A percentile compares a stretch with the other conserved stretches of the same genome.
Evolutionary conservation across 2,113 vertebrate species (phyloP).

Genomic region (Corythaixoides concolor): DNA sequence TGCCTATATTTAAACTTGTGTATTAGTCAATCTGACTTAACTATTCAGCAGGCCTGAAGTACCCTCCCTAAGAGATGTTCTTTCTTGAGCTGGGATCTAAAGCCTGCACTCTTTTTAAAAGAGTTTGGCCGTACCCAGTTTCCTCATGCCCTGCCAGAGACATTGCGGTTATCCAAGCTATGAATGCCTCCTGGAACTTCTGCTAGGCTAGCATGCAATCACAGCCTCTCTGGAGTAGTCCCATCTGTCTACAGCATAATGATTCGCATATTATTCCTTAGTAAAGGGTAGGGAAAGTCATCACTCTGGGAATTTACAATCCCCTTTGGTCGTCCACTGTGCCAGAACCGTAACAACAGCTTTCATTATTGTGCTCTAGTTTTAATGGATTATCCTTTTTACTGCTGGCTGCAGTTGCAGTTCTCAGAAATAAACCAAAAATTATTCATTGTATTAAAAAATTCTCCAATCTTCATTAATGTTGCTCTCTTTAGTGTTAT

Average conservation of each 20-base stretch:
- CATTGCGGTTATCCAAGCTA: not conserved
- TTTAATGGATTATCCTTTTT: slow-evolving; percentile 59
- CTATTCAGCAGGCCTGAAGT: not conserved
- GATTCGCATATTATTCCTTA: not conserved
- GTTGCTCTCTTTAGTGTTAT: slow-evolving; percentile 62
- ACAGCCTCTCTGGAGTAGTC: not conserved
- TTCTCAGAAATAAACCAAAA: slow-evolving; percentile 51
- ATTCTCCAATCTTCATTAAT: slow-evolving; percentile 62
- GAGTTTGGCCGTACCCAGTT: not conserved
- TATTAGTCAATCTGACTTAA: not conserved
- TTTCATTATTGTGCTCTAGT: slow-evolving; percentile 21
- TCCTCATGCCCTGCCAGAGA: not conserved
- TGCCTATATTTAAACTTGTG: not conserved
- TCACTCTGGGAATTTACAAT: slow-evolving; percentile 31
- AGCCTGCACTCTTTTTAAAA: not conserved
- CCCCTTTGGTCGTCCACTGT: not conserved
- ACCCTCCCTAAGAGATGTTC: not conserved
- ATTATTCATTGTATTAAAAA: slow-evolving; percentile 52
- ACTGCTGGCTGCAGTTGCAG: slow-evolving; percentile 32
- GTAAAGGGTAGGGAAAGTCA: slow-evolving; percentile 7
- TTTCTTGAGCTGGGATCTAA: not conserved
- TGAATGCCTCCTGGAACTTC: not conserved
- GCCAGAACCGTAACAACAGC: slow-evolving; percentile 13
- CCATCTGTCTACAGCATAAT: slow-evolving; percentile 1
- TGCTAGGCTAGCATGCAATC: not conserved